Base-by-base conservation (phyloP, 2,797 vertebrate genomes). In the Eulemur coronatus region DNA sequence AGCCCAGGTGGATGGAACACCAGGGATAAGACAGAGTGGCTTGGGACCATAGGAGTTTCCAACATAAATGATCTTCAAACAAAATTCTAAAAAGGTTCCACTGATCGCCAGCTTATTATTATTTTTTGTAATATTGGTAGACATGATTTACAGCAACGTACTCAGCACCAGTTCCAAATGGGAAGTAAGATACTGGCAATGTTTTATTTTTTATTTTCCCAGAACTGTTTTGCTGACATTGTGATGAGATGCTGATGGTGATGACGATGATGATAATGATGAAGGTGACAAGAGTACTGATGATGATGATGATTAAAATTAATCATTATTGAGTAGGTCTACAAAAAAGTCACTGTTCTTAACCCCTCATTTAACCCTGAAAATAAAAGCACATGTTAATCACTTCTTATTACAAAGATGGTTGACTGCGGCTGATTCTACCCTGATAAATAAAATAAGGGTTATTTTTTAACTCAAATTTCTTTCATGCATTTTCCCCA, bases 251-350 rank as follows among this genome's bases (percentile, higher is more conserved):
- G 15, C 7, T 38, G 48, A 41, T 33, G 8, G 61, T n/a, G 48
- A 3, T 43, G 26, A 30, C 30, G 18, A 2, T 38, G 22, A 1
- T 57, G 7, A 14, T 0, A 4, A 5, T 28, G 15, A 15, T 7
- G 30, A 35, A 26, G 30, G 50, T 7, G 50, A 9, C 33, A 65
- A n/a, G 63, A 65, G 63, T 17, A 65, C 63, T 9, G n/a, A 0
- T 48, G 22, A 1, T 1, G 6, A 7, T 1, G 6, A 7, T 20
- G 15, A 11, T 1, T 8, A 41, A 30, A 81, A 48, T 3, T 30
- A 48, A 76, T 13, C 35, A 20, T 38, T 46, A 10, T 11, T 33
- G 20, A 43, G 6, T 33, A 17, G 24, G 2, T 26, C 52, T 35
- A n/a, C 1, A 9, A 35, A 50, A 61, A 72, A 46, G 8, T 67